A percentile compares a stretch with the other conserved stretches of the same genome.
These are phyloP conservation scores for Aethina tumida DNA, from an alignment of 1,140 invertebrate genomes.

Conservation along the genomic window DNA sequence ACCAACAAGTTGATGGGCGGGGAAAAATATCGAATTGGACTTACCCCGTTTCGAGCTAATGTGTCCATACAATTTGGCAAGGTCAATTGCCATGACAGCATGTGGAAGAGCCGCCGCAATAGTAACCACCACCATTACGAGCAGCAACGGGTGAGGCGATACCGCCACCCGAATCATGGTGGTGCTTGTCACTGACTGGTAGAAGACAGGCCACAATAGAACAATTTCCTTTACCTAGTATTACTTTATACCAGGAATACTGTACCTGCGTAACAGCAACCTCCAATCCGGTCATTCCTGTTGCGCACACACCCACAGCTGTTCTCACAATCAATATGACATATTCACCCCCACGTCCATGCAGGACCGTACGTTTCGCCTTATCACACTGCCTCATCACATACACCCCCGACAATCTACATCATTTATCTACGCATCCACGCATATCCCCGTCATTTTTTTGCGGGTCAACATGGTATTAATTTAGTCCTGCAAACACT, in stretches of 20 bases:
- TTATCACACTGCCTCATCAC: too few species aligned
- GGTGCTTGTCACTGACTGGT: slow-evolving; percentile 23
- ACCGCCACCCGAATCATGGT: slow-evolving; percentile 34
- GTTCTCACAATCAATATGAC: too few species aligned
- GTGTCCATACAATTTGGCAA: slow-evolving; percentile 57
- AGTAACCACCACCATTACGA: slow-evolving; percentile 39
- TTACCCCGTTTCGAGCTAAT: slow-evolving; percentile 54
- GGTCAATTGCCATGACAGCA: slow-evolving; percentile 51
- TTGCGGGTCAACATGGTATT: too few species aligned
- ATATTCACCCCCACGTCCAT: too few species aligned
- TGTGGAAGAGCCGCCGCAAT: slow-evolving; percentile 44
- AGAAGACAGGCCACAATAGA: slow-evolving; percentile 18
- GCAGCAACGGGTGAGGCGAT: slow-evolving; percentile 34
- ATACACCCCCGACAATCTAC: too few species aligned
- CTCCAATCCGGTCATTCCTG: slow-evolving; percentile 9
- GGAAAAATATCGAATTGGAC: too few species aligned
- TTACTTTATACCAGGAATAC: slow-evolving; percentile 16
- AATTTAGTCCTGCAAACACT: too few species aligned
- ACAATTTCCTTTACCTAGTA: slow-evolving; percentile 10
- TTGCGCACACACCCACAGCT: slow-evolving; percentile 24
- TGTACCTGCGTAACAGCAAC: slow-evolving; percentile 17
- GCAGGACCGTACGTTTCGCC: too few species aligned
- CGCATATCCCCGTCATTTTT: too few species aligned
- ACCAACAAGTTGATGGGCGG: too few species aligned
- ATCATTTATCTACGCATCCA: too few species aligned